Base-by-base conservation (phyloP, 2,113 vertebrate species). In the Pangasianodon gigas region DNA sequence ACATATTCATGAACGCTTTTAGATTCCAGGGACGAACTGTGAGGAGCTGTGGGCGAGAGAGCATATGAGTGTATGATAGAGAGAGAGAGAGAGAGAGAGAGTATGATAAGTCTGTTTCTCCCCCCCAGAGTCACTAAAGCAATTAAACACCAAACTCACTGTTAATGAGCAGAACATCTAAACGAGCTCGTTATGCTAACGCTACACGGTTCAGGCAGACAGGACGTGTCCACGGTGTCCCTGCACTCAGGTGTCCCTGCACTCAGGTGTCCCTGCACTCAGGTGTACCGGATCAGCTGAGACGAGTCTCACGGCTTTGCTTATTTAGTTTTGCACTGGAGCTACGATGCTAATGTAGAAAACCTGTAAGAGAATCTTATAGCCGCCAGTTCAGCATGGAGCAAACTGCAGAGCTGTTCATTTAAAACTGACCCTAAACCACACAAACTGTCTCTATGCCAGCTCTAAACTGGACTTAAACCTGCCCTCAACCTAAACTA, bases 101-200 rank as follows among this genome's bases (percentile, higher is more conserved):
- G 62, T n/a, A 16, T 58, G 85, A 90, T 71, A 82, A 83, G 85
- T 90, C 41, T 82, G 80, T 87, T 51, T 48, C 13, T 37, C 62
- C 65, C 62, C 62, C 52, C 75, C 86, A 56, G 89, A 87, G 79
- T 44, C 52, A 83, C 85, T 48, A 67, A 87, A 83, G 89, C 85
- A 83, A 87, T 87, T 90, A 58, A 82, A 87, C 82, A 67, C 65
- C 67, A 71, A 71, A 71, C 85, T 69, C 1, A 3, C 48, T 87
- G 48, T 87, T 71, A 71, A 71, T 71, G n/a, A 71, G 67, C n/a
- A 71, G 67, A 71, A 71, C 62, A 11, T 67, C 26, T 67, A 65
- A 65, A 65, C 6, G 1, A 29, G 8, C 26, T 29, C 7, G 26
- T 62, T 60, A 60, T 60, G 58, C 58, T 60, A 18, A 62, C 8